A percentile compares a stretch with the other conserved stretches of the same genome.
These are phyloP conservation scores for Drosophila percnosoma DNA, from an alignment of 2,888 invertebrate genomes.

Conservation along the genomic window DNA sequence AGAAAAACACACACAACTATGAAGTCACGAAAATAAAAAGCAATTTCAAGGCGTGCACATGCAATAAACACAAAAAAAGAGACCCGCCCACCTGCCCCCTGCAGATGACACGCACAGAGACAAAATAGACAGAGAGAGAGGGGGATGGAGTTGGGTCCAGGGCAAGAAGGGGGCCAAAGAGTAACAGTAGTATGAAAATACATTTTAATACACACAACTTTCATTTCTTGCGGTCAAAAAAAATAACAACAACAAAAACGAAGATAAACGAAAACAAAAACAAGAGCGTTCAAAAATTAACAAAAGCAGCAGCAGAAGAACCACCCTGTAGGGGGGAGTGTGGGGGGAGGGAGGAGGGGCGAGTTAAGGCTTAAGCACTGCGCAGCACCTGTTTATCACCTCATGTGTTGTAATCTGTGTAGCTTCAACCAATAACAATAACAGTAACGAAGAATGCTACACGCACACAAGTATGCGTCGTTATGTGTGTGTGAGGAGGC, in stretches of 20 bases:
- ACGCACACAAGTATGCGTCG: conserved; percentile 18
- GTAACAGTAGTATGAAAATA: conserved; percentile 77
- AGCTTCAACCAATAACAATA: conserved; percentile 53
- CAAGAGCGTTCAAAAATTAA: conserved; percentile 69
- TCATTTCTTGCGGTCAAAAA: conserved; percentile 70
- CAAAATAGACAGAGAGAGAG: conserved; percentile 8
- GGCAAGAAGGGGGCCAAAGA: conserved; percentile 29
- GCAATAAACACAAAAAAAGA: conserved; percentile 50
- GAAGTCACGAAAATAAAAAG: conserved; percentile 73
- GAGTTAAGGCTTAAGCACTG: conserved; percentile 47
- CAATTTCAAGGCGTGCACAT: conserved; percentile 77
- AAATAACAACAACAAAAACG: conserved; percentile 6
- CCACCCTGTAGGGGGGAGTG: conserved; percentile 33
- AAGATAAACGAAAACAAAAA: conserved; percentile 48
- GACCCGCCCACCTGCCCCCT: conserved; percentile 19
- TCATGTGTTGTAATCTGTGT: conserved; percentile 75
- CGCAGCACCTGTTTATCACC: conserved; percentile 75
- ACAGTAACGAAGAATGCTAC: conserved; percentile 41
- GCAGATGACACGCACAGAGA: conserved; percentile 9
- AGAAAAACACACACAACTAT: conserved; percentile 40
- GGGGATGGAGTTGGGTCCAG: conserved; percentile 16
- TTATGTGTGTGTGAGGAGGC: conserved; percentile 35
- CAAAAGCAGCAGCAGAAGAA: conserved; percentile 64
- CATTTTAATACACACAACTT: conserved; percentile 74
- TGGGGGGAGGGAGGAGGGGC: conserved; percentile 2